phyloP scores from a whole-genome alignment of 1,140 invertebrate genomes.

The Olivierus martensii region DNA sequence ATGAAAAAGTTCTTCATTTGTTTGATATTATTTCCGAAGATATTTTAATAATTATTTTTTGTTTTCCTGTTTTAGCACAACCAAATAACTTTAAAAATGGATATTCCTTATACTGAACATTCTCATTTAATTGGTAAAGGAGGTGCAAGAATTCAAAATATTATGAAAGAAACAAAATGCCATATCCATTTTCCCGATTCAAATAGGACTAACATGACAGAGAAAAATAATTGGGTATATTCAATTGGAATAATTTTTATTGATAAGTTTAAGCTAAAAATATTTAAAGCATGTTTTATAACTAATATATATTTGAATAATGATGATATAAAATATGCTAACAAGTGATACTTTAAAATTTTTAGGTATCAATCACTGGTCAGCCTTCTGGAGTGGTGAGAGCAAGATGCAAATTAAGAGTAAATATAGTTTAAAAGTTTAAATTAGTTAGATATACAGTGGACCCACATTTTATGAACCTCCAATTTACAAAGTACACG shows the following conservation, averaged over 20 bases:
- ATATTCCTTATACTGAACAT: slow-evolving; percentile 94
- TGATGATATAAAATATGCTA: background rate
- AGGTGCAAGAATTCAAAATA: slow-evolving; percentile 85
- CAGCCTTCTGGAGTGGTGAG: slow-evolving; percentile 79
- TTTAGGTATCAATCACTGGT: slow-evolving; percentile 49
- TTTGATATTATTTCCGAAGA: slow-evolving; percentile 49
- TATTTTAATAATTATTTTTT: slow-evolving; percentile 16
- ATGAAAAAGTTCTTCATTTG: slow-evolving; percentile 68
- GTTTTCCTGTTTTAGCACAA: slow-evolving; percentile 48
- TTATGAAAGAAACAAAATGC: slow-evolving; percentile 91
- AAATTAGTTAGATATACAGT: no score
- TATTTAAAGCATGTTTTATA: no score
- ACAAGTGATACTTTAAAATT: no score
- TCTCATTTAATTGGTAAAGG: slow-evolving; percentile 96
- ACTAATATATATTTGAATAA: background rate
- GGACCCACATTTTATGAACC: no score
- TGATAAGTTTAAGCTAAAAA: no score
- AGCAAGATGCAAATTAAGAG: slow-evolving; percentile 71
- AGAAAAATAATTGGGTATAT: slow-evolving; percentile 93
- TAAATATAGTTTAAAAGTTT: no score
- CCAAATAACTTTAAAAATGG: slow-evolving; percentile 91
- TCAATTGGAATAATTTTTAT: no score
- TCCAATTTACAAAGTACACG: no score
- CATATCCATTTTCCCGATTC: slow-evolving; percentile 98
- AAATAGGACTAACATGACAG: slow-evolving; percentile 76